A percentile compares a stretch with the other conserved stretches of the same genome.
Evolutionary conservation across 2,888 invertebrate species (phyloP).

Genomic region (Elegia similella): DNA sequence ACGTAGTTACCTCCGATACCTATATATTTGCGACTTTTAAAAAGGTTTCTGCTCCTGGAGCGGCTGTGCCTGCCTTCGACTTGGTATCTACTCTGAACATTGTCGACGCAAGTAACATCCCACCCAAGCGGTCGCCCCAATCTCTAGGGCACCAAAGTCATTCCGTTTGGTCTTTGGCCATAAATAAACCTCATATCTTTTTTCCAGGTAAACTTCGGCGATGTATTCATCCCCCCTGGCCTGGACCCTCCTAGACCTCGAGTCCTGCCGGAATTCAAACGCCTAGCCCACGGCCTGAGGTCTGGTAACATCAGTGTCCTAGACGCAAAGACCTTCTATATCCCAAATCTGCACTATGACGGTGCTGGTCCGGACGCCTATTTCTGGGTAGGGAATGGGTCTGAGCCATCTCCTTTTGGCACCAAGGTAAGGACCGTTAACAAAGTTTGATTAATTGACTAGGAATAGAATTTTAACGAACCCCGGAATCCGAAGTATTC

Average conservation of each 20-base stretch:
- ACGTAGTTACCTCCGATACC: no score
- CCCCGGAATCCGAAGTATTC: no score
- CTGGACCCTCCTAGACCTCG: conserved; percentile 90
- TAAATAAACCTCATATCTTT: not conserved
- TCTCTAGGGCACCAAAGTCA: no score
- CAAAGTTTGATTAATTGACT: no score
- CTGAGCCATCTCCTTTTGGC: conserved; percentile 90
- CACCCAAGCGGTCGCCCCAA: no score
- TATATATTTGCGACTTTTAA: no score
- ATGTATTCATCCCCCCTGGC: conserved; percentile 89
- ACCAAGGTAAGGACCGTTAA: conserved; percentile 82
- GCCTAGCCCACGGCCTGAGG: conserved; percentile 92
- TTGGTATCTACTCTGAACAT: no score
- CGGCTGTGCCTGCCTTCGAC: no score
- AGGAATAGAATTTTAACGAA: no score
- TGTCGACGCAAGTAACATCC: no score
- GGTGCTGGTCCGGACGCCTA: conserved; percentile 96
- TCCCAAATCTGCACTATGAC: conserved; percentile 95
- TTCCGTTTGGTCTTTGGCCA: no score
- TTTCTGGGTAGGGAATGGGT: conserved; percentile 96
- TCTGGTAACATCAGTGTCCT: conserved; percentile 95
- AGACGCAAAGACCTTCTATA: conserved; percentile 95
- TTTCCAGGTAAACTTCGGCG: conserved; percentile 92
- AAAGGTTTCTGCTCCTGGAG: no score
- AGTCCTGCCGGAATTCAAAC: conserved; percentile 92